Percentiles rank a stretch among this genome's conserved stretches.
Conservation (phyloP, 2,888 invertebrate species). For the Chesias legatella region DNA sequence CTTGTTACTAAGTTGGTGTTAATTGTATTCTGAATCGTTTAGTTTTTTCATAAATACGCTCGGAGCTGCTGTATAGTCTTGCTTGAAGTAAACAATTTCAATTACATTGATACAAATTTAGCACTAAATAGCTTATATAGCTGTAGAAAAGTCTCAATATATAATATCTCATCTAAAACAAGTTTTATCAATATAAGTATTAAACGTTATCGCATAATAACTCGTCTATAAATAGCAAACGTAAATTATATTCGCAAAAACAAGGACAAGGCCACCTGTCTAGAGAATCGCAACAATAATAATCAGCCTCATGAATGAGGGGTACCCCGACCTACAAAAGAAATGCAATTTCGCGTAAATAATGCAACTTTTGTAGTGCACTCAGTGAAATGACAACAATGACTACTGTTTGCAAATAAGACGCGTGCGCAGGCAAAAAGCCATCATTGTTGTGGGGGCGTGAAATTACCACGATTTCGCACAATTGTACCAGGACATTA, state of each 20-base stretch:
- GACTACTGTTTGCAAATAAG: slow-evolving; percentile 45
- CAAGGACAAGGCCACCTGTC: slow-evolving; percentile 46
- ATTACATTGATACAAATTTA: too few species aligned
- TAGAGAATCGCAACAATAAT: slow-evolving; percentile 58
- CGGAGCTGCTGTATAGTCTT: too few species aligned
- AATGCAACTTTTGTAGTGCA: slow-evolving; percentile 64
- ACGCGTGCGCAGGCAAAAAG: slow-evolving; percentile 67
- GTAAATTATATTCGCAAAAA: slow-evolving; percentile 13
- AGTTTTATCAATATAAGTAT: too few species aligned
- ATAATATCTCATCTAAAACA: too few species aligned
- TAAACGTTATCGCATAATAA: too few species aligned
- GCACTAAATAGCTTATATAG: too few species aligned
- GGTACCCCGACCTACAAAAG: slow-evolving; percentile 71
- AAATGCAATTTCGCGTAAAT: slow-evolving; percentile 50
- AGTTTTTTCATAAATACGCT: too few species aligned
- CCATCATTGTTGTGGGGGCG: slow-evolving; percentile 48
- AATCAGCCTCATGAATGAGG: slow-evolving; percentile 45
- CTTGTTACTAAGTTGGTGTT: too few species aligned
- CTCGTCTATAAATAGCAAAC: neutral
- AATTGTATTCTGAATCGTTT: too few species aligned
- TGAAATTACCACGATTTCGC: slow-evolving; percentile 76
- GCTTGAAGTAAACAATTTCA: too few species aligned
- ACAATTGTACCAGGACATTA: slow-evolving; percentile 72
- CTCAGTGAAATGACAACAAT: slow-evolving; percentile 69
- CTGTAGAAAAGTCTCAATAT: too few species aligned